These are phyloP conservation scores for Drosophila nigromelanica DNA, from an alignment of 1,140 invertebrate species.

Conservation along the genomic window DNA sequence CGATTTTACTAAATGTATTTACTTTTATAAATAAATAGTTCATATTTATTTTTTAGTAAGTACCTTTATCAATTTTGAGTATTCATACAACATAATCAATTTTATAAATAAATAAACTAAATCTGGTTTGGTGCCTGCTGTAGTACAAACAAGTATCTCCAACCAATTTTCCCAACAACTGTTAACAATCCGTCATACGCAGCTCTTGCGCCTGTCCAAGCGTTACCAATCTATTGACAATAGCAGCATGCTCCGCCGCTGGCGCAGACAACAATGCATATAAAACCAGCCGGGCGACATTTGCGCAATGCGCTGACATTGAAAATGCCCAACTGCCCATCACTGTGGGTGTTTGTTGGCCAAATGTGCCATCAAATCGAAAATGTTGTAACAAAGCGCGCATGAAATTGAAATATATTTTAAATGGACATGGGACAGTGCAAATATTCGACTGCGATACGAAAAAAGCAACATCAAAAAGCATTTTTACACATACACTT, in stretches of 20 bases:
- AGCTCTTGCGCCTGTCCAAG: background rate
- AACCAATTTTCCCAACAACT: too few species aligned
- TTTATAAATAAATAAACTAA: too few species aligned
- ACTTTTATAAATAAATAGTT: too few species aligned
- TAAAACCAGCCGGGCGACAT: conserved; percentile 45
- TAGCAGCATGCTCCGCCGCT: background rate
- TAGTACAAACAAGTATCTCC: too few species aligned
- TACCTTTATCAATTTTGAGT: too few species aligned
- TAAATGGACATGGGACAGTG: conserved; percentile 13
- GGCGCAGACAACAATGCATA: background rate
- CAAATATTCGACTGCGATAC: conserved; percentile 8
- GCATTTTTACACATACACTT: conserved; percentile 23
- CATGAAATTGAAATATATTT: conserved; percentile 35
- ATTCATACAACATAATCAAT: too few species aligned
- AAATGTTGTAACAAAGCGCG: conserved; percentile 66
- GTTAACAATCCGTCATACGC: background rate
- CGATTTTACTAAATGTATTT: too few species aligned
- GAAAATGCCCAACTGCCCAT: conserved; percentile 68
- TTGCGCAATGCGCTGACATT: conserved; percentile 75
- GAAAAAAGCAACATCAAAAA: conserved; percentile 3
- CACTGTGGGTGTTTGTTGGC: conserved; percentile 62
- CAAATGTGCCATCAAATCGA: conserved; percentile 72
- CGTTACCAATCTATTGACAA: conserved; percentile 8
- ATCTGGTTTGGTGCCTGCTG: too few species aligned
- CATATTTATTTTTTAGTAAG: too few species aligned